Conservation (phyloP, 2,888 invertebrate genomes). For the Trichogramma dendrolimi region DNA sequence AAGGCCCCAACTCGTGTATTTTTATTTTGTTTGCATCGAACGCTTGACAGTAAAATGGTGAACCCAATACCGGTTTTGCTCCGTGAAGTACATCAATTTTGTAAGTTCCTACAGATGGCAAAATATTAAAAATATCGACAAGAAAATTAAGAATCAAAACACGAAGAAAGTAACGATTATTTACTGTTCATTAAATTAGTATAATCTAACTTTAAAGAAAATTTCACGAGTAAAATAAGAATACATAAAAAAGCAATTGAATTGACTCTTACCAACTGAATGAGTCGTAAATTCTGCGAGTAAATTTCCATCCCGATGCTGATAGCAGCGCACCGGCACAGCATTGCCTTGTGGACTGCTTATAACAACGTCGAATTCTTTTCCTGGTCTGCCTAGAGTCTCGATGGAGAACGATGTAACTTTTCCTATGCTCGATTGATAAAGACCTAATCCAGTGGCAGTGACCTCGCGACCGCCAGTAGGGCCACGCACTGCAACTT, state of each 20-base stretch:
- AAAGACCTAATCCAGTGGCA: slow-evolving; percentile 77
- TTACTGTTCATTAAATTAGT: not conserved
- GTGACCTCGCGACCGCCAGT: slow-evolving; percentile 71
- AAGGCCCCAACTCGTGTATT: slow-evolving; percentile 71
- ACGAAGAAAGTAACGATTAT: not conserved
- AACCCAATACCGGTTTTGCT: slow-evolving; percentile 84
- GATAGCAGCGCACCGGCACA: slow-evolving; percentile 87
- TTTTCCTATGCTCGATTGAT: slow-evolving; percentile 78
- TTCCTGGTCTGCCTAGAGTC: slow-evolving; percentile 76
- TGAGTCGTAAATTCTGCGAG: slow-evolving; percentile 90
- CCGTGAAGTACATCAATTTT: slow-evolving; percentile 81
- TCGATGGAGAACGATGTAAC: slow-evolving; percentile 85
- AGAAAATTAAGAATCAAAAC: not conserved
- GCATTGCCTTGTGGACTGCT: slow-evolving; percentile 77
- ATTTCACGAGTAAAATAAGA: not conserved
- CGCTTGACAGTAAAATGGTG: slow-evolving; percentile 90
- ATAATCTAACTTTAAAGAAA: not conserved
- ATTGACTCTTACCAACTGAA: slow-evolving; percentile 59
- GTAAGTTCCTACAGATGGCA: slow-evolving; percentile 41
- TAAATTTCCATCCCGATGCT: slow-evolving; percentile 91
- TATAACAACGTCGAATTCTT: slow-evolving; percentile 88
- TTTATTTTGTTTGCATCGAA: slow-evolving; percentile 82
- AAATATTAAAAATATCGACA: not conserved
- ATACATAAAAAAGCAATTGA: not conserved
- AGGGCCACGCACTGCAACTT: slow-evolving; percentile 60